Evolutionary conservation across 2,888 invertebrate genomes (phyloP).

Genomic region (Geotrupes spiniger): DNA sequence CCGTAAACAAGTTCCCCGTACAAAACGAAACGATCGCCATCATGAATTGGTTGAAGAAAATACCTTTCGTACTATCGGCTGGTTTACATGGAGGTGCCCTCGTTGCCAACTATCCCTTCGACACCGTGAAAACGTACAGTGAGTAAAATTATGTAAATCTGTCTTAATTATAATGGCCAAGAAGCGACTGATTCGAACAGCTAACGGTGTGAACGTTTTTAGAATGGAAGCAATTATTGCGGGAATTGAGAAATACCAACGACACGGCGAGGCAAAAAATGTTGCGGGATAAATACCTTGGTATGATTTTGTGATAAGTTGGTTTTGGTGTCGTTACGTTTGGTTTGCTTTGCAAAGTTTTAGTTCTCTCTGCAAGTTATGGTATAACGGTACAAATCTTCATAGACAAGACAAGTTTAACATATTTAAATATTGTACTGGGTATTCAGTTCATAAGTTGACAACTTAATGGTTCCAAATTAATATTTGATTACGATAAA

Average conservation of each 20-base stretch:
- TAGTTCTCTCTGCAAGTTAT: not conserved
- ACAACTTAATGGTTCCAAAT: too few relatives aligned
- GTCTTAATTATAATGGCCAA: not conserved
- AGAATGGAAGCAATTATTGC: constrained; percentile 31
- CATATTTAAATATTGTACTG: too few relatives aligned
- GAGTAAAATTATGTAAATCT: constrained; percentile 28
- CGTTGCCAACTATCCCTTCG: constrained; percentile 70
- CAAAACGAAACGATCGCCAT: constrained; percentile 61
- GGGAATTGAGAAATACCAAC: constrained; percentile 22
- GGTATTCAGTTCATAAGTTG: too few relatives aligned
- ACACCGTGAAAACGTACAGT: constrained; percentile 52
- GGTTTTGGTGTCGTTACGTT: constrained; percentile 4
- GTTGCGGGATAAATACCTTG: constrained; percentile 29
- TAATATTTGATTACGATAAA: too few relatives aligned
- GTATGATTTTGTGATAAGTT: constrained; percentile 24
- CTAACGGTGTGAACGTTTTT: constrained; percentile 17
- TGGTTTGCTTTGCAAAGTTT: constrained; percentile 2
- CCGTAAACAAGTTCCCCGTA: constrained; percentile 43
- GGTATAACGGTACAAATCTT: too few relatives aligned
- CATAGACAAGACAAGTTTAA: too few relatives aligned
- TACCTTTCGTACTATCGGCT: constrained; percentile 61
- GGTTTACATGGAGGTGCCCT: constrained; percentile 63
- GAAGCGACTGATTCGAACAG: not conserved
- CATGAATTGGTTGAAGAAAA: constrained; percentile 57
- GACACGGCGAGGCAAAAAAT: constrained; percentile 21